Evolutionary conservation across 2,113 vertebrate species (phyloP).

Genomic region (Opisthocomus hoazin): DNA sequence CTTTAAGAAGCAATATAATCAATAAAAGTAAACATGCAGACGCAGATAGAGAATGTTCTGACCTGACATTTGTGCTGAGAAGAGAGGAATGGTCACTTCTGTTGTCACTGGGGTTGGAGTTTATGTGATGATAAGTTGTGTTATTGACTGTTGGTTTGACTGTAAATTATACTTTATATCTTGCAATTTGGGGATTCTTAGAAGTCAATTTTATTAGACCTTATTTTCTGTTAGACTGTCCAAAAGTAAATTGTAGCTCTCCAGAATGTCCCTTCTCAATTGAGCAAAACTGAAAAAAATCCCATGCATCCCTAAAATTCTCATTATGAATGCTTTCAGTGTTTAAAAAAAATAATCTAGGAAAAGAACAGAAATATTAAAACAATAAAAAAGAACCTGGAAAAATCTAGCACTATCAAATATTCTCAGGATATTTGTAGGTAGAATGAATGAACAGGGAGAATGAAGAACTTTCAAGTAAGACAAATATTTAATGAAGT

Average conservation of each 20-base stretch:
- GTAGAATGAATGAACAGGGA: neutral
- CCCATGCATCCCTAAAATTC: neutral
- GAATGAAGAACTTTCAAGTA: neutral
- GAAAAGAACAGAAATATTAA: neutral
- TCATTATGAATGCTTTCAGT: neutral
- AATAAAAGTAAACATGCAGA: neutral
- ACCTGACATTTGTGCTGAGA: neutral
- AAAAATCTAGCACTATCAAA: neutral
- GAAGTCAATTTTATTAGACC: neutral
- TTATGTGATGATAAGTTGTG: neutral
- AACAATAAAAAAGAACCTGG: neutral
- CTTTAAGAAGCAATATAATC: neutral
- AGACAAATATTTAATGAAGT: slow-evolving; percentile 1
- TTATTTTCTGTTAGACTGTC: neutral
- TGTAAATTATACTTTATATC: neutral
- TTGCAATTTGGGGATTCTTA: neutral
- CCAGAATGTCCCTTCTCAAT: neutral
- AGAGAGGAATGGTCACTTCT: neutral
- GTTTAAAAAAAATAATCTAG: neutral
- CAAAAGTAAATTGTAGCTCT: neutral
- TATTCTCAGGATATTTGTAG: neutral
- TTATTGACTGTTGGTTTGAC: neutral
- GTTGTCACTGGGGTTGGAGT: neutral
- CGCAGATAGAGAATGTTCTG: neutral
- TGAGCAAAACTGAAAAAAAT: neutral